Conservation (phyloP, 23 tunicate species). For the Halocynthia aurantium region DNA sequence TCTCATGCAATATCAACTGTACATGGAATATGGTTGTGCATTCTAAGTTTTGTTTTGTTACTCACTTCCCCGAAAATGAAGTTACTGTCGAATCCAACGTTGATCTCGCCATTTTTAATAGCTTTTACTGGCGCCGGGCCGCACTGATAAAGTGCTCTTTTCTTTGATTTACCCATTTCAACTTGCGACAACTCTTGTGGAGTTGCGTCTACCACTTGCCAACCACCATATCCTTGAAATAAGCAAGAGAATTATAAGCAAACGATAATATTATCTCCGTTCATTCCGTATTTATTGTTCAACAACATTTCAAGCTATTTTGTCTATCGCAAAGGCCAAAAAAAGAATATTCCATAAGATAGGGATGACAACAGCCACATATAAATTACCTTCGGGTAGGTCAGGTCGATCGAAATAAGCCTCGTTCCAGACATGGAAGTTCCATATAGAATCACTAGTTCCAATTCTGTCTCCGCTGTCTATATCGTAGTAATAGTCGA, state of each 20-base stretch:
- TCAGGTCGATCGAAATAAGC: slow-evolving; percentile 74
- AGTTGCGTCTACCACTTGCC: slow-evolving; percentile 98
- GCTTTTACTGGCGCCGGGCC: slow-evolving; percentile 98
- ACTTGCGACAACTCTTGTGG: slow-evolving; percentile 80
- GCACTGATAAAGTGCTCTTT: slow-evolving; percentile 71
- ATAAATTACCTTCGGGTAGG: slow-evolving; percentile 54
- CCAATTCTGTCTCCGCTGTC: slow-evolving; percentile 34
- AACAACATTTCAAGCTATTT: neutral
- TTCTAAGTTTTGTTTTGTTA: neutral
- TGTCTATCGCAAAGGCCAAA: neutral
- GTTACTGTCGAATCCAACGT: slow-evolving; percentile 66
- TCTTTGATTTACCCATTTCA: neutral
- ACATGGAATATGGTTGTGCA: neutral
- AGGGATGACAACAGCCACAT: neutral
- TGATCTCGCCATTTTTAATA: slow-evolving; percentile 78
- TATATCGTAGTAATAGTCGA: slow-evolving; percentile 72
- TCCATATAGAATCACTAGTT: slow-evolving; percentile 90
- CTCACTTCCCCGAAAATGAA: slow-evolving; percentile 86
- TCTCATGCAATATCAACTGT: neutral
- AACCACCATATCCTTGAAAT: slow-evolving; percentile 86
- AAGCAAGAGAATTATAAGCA: neutral
- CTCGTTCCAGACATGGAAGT: slow-evolving; percentile 99
- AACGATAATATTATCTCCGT: neutral
- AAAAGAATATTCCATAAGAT: too few species aligned
- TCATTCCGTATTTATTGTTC: neutral